phyloP scores from a whole-genome alignment of 2,888 invertebrate genomes.

The Lordiphosa andalusiaca region DNA sequence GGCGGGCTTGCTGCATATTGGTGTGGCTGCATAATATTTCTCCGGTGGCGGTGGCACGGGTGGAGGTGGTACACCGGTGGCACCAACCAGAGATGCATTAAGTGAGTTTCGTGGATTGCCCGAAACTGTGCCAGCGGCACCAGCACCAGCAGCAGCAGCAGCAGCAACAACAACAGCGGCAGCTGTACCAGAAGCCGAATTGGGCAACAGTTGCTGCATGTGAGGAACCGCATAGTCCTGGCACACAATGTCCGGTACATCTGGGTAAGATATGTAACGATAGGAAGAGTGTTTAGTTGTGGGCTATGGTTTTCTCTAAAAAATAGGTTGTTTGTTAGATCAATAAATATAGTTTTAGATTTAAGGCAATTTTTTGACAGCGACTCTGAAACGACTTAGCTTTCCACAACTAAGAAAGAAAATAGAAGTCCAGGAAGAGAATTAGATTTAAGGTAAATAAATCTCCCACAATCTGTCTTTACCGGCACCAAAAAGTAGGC shows the following conservation, averaged over 20 bases:
- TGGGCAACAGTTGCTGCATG: slow-evolving; percentile 81
- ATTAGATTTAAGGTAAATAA: no score
- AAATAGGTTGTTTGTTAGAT: no score
- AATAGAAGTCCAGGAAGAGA: no score
- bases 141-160: slow-evolving; percentile 45
- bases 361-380: no score
- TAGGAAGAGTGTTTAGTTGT: slow-evolving; percentile 48
- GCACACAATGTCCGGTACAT: slow-evolving; percentile 83
- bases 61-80: slow-evolving; percentile 79
- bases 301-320: not conserved
- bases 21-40: slow-evolving; percentile 87
- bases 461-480: no score
- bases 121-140: slow-evolving; percentile 16
- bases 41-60: slow-evolving; percentile 86
- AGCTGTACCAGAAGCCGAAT: slow-evolving; percentile 32
- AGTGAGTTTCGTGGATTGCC: slow-evolving; percentile 37
- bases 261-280: slow-evolving; percentile 74
- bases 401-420: no score
- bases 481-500: no score
- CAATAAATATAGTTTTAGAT: no score
- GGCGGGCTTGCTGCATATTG: slow-evolving; percentile 83
- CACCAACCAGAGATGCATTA: slow-evolving; percentile 63
- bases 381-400: no score
- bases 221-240: slow-evolving; percentile 85
- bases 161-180: slow-evolving; percentile 41